Evolutionary conservation across 1,140 invertebrate species (phyloP).

Genomic region (Diplogasteroides magnus): DNA sequence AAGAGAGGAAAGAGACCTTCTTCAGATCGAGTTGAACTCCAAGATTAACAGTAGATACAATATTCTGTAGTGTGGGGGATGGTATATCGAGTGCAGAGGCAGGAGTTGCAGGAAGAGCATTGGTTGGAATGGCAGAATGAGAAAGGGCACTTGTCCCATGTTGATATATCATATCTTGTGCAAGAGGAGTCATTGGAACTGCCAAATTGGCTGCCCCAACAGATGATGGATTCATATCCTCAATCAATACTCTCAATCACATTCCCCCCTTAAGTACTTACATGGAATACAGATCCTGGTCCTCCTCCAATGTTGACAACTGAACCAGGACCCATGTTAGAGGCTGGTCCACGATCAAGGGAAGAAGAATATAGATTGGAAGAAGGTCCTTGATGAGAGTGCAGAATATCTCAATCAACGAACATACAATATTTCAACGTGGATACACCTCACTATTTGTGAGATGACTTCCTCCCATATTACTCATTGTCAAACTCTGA

Average conservation of each 20-base stretch:
- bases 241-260: not conserved
- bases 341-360: not conserved
- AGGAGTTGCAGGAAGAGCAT: constrained; percentile 19
- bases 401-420: not conserved
- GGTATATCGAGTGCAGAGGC: constrained; percentile 33
- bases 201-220: constrained; percentile 25
- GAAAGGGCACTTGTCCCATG: not conserved
- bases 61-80: constrained; percentile 50
- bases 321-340: constrained; percentile 22
- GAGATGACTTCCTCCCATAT: not conserved
- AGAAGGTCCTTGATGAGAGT: constrained; percentile 6
- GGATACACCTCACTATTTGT: not conserved
- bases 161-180: not conserved
- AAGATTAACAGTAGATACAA: constrained; percentile 55
- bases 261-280: not conserved
- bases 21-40: constrained; percentile 79
- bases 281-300: constrained; percentile 6
- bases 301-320: constrained; percentile 15
- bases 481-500: not conserved
- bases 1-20: no score
- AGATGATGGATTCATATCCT: constrained; percentile 14
- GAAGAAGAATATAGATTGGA: constrained; percentile 9
- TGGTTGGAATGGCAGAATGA: constrained; percentile 6
- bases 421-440: not conserved
- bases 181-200: constrained; percentile 26